phyloP scores from a whole-genome alignment of 2,113 vertebrate genomes.

The Notiomystis cincta region DNA sequence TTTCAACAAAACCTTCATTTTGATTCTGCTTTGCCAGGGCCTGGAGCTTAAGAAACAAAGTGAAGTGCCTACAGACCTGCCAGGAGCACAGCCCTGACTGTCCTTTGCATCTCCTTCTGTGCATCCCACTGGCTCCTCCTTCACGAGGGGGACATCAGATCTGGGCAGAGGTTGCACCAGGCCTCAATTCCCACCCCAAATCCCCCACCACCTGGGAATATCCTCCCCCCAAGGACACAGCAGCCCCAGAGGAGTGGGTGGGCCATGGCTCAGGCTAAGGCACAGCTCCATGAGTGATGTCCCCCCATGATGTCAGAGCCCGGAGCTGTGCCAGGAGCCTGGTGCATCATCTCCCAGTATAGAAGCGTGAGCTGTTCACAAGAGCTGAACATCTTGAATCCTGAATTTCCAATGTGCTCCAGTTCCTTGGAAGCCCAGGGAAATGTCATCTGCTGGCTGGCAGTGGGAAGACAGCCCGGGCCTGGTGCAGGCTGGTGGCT shows the following conservation, averaged over 20 bases:
- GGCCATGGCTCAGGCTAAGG: background rate
- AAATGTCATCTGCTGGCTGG: background rate
- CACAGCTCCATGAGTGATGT: background rate
- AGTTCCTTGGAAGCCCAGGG: background rate
- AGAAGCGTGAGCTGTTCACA: conserved; percentile 17
- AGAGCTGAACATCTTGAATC: conserved; percentile 41
- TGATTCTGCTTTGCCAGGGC: background rate
- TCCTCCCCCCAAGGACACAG: background rate
- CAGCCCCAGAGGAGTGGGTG: background rate
- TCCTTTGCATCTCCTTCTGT: background rate
- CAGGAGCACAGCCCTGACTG: background rate
- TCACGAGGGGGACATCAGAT: background rate
- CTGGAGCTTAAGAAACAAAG: background rate
- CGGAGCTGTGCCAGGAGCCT: background rate
- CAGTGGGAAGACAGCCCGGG: background rate
- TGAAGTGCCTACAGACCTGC: background rate
- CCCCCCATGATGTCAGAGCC: background rate
- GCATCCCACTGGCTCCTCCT: background rate
- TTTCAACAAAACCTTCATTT: background rate
- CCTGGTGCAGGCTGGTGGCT: background rate
- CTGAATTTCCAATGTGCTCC: background rate
- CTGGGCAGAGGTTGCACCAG: background rate
- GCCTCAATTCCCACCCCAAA: background rate
- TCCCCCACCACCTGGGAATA: background rate
- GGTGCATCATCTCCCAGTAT: conserved; percentile 35